These are phyloP conservation scores for Lepus oiostolus DNA, from an alignment of 2,797 vertebrate species.

Conservation along the genomic window DNA sequence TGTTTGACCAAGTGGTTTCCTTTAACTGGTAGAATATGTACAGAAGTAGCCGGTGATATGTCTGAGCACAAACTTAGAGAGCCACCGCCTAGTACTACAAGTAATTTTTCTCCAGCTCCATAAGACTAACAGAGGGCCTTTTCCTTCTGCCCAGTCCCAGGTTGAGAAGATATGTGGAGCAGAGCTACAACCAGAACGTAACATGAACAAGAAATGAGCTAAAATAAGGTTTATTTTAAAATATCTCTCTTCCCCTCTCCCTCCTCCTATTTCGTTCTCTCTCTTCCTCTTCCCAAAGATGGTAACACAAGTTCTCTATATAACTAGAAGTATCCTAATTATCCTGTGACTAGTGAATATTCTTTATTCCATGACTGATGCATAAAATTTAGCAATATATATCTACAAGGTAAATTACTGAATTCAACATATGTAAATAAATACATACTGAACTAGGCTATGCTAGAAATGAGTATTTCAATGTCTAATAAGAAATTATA, in stretches of 20 bases:
- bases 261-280: accelerated
- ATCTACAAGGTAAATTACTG: slow-evolving; percentile 55
- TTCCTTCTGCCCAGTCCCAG: not conserved
- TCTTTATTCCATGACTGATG: slow-evolving; percentile 55
- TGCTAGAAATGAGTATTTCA: slow-evolving; percentile 49
- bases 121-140: not conserved
- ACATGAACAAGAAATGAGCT: not conserved
- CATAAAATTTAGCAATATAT: not conserved
- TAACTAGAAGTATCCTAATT: slow-evolving; percentile 42
- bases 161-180: not conserved
- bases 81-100: not conserved
- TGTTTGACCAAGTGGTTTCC: not conserved
- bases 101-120: not conserved
- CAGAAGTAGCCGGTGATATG: not conserved
- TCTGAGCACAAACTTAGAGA: not conserved
- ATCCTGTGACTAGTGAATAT: not conserved
- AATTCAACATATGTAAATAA: slow-evolving; percentile 52
- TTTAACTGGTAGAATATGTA: not conserved
- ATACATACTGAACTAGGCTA: not conserved
- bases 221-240: no score
- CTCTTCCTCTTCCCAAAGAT: not conserved
- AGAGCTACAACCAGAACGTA: not conserved
- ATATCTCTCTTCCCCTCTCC: not conserved
- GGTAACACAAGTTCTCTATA: not conserved
- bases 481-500: slow-evolving; percentile 60